Evolutionary conservation across 2,113 vertebrate species (phyloP).

Genomic region (Python bivittatus): DNA sequence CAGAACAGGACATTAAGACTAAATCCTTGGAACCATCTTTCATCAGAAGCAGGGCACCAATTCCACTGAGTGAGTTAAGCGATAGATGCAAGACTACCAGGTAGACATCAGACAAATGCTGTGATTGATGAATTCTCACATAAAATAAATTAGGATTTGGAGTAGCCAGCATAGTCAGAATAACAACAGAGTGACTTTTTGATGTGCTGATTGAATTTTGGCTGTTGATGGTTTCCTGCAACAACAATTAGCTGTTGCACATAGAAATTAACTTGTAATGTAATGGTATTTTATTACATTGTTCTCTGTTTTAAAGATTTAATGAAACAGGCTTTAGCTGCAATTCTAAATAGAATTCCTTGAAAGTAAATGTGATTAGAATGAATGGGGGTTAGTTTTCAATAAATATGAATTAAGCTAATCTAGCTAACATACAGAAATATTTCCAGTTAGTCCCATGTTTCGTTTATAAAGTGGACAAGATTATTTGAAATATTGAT

Average conservation of each 20-base stretch:
- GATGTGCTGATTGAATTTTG: not conserved
- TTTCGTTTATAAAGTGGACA: not conserved
- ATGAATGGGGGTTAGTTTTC: not conserved
- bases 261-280: not conserved
- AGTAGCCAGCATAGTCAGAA: not conserved
- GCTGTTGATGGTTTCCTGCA: not conserved
- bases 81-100: not conserved
- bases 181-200: not conserved
- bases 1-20: not conserved
- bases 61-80: not conserved
- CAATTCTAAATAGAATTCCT: not conserved
- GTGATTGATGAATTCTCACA: conserved; percentile 24
- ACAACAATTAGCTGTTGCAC: not conserved
- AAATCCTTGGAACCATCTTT: not conserved
- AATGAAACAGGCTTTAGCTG: not conserved
- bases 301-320: not conserved
- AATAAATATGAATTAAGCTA: not conserved
- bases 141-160: conserved; percentile 4
- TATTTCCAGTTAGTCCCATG: not conserved
- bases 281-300: not conserved
- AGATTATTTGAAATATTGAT: not conserved
- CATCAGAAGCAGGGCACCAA: not conserved
- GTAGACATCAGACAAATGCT: not conserved
- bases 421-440: not conserved
- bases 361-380: not conserved